Percentiles rank a stretch among this genome's conserved stretches.
These are phyloP conservation scores for Dyspetes luteomarginatus DNA, from an alignment of 2,888 invertebrate genomes.

Conservation along the genomic window DNA sequence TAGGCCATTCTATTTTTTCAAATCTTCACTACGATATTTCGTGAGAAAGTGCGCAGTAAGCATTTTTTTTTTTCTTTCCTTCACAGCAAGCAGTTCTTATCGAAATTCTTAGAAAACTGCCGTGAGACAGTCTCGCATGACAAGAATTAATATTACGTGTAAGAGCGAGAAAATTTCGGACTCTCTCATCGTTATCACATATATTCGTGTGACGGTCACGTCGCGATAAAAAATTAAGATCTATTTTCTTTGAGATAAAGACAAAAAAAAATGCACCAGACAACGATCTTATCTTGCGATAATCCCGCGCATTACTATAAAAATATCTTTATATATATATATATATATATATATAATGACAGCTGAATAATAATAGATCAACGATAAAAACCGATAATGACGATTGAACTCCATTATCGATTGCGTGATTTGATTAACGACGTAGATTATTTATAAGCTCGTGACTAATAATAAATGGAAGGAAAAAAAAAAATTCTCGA, in stretches of 20 bases:
- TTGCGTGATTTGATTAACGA: conserved; percentile 22
- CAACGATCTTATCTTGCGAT: conserved; percentile 18
- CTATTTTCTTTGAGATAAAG: conserved; percentile 1
- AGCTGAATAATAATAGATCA: conserved; percentile 48
- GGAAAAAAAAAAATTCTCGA: conserved; percentile 9
- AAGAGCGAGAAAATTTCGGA: conserved; percentile 16
- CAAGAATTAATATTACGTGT: background rate
- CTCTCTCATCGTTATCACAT: conserved; percentile 23
- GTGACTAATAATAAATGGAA: conserved; percentile 29
- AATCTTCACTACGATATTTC: conserved; percentile 9
- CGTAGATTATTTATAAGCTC: background rate
- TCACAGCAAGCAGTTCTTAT: background rate
- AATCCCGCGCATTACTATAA: too few relatives aligned
- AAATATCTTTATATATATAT: too few relatives aligned
- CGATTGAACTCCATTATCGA: conserved; percentile 57
- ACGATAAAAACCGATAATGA: conserved; percentile 46
- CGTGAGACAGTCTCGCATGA: background rate
- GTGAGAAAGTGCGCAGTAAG: background rate
- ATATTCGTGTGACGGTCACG: conserved; percentile 31
- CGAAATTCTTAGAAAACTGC: conserved; percentile 4
- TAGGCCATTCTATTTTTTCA: background rate
- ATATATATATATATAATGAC: background rate
- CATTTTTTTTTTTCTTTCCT: background rate
- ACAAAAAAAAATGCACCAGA: conserved; percentile 9
- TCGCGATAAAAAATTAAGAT: conserved; percentile 37